Base-by-base conservation (phyloP, 2,797 vertebrate species). In the Mormyrus proboscirostris region DNA sequence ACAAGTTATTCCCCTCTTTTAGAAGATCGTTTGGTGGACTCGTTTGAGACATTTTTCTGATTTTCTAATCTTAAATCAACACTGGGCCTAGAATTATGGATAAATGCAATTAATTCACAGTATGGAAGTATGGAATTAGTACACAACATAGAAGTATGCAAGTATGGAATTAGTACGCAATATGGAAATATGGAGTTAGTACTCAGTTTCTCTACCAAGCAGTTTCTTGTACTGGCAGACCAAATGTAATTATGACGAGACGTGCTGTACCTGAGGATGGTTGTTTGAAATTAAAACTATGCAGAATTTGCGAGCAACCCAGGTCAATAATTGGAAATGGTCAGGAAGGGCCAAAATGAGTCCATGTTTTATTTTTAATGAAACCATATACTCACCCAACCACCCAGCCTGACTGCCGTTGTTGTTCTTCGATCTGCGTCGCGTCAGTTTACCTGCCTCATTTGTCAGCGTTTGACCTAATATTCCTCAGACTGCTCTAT, bases 1-100 rank as follows among this genome's bases (percentile, higher is more conserved):
- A 25, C 50, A 86, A 29, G 93, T 91, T 93, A 92, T 89, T 87
- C 88, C 93, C 93, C 93, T 47, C 19, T 47, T 82, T 82, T 82
- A 41, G 41, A 47, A 44, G 41, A 47, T 47, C 47, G 76, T 82
- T 82, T 47, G 41, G 19, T 82, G 10, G 41, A n/a, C 19, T 79
- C n/a, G 38, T 79, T 79, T 79, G 33, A 79, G 73, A 47, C 76
- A 82, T n/a, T 82, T 44, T 19, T 82, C 33, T 82, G 19, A 82
- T 44, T 82, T 82, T 82, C 41, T 82, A 44, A 44, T 19, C 16
- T 47, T 1, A 82, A 47, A 82, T 82, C 19, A 19, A 82, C 41
- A 82, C 76, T 47, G 76, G 76, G 19, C 41, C 41, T 59, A 69
- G 65, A 69, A 69, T 69, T 69, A 69, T 69, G 25, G 25, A 69